Evolutionary conservation across 2,113 vertebrate species (phyloP).

Genomic region (Symphodus melops): DNA sequence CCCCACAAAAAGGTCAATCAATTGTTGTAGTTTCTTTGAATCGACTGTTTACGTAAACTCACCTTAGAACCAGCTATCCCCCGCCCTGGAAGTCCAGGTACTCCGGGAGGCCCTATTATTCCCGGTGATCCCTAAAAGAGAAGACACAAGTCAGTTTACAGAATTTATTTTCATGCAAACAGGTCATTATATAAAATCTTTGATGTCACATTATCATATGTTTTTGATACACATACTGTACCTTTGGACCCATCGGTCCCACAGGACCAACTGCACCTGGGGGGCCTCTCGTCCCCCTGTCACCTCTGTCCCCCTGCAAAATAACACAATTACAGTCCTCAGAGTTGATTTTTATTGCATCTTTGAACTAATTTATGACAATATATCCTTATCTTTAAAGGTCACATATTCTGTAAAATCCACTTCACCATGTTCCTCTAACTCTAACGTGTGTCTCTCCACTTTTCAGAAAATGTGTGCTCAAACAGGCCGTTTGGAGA

Average conservation of each 20-base stretch:
- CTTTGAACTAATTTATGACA: background rate
- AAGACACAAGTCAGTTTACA: background rate
- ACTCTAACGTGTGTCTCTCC: no score
- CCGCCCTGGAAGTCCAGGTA: constrained; percentile 66
- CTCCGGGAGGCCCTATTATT: constrained; percentile 67
- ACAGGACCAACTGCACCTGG: constrained; percentile 70
- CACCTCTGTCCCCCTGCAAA: constrained; percentile 80
- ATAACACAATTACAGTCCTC: background rate
- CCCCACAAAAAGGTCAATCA: no score
- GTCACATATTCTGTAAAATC: no score
- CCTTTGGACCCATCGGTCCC: constrained; percentile 79
- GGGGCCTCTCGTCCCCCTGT: constrained; percentile 77
- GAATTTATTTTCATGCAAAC: background rate
- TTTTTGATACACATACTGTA: constrained; percentile 21
- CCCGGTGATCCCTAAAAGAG: constrained; percentile 78
- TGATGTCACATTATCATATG: background rate
- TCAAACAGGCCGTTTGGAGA: no score
- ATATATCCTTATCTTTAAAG: no score
- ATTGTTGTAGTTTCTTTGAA: background rate
- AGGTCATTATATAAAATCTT: background rate
- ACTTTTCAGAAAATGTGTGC: no score
- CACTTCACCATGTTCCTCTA: no score
- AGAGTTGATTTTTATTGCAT: background rate
- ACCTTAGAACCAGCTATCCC: constrained; percentile 80
- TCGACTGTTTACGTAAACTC: background rate